Evolutionary conservation across 2,888 invertebrate species (phyloP), one percentile per base, ranked within the genome.

Genomic region (Shargacucullia verbasci): DNA sequence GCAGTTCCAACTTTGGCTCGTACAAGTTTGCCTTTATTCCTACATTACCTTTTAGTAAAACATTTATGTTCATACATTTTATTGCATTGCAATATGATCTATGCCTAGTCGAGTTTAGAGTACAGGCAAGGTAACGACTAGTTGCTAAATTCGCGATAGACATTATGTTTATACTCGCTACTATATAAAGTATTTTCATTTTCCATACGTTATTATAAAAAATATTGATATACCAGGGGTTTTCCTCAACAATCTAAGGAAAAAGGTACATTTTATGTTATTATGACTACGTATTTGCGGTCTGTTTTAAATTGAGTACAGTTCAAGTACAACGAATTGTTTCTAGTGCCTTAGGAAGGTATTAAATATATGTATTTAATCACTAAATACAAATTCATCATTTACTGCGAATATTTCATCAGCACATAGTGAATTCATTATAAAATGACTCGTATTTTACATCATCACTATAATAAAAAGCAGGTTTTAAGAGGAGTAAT

Each of bases 321-420:
- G 49, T 62, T 45, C 15, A 49, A 69, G 45, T 70, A 15, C 49
- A 69, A 35, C 49, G 46, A 43, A 38, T 43, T 29, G 56, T 27
- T 25, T 10, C 13, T 13, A 31, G 9, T n/a, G 11, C 11, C 12
- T 41, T 10, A 13, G 1, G 2, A 35, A 37, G 2, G 12, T 34
- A 37, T 54, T 29, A 13, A 25, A 38, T 38, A n/a, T 15, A 31
- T 47, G 34, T 34, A 38, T 37, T 8, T 8, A 15, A n/a, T 41
- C n/a, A 12, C 14, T 10, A 48, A 12, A 15, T 15, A 37, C 33
- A 20, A 29, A 59, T 50, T 52, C 37, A 63, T 12, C 1, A 12
- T 47, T 43, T 33, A 6, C 25, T 31, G n/a, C 8, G 13, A 33
- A 20, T 4, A 39, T 49, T 37, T 37, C 15, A 20, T 12, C 38